Percentiles rank a stretch among this genome's conserved stretches.
These are phyloP conservation scores for Diorhabda elongata DNA, from an alignment of 1,140 invertebrate species.

Conservation along the genomic window DNA sequence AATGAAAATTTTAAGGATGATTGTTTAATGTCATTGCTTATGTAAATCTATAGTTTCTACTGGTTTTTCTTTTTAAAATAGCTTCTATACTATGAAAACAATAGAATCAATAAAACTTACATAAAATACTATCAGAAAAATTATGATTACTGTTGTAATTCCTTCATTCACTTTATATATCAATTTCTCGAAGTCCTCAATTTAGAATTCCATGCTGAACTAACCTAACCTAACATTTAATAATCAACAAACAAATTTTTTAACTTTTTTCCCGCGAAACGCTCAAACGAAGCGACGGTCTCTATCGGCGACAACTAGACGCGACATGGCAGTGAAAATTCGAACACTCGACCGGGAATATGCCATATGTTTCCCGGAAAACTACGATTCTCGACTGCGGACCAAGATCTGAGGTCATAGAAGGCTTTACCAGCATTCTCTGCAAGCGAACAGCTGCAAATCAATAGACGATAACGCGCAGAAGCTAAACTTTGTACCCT, in stretches of 20 bases:
- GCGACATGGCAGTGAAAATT: constrained; percentile 16
- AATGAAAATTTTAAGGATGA: too few species aligned
- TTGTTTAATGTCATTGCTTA: too few species aligned
- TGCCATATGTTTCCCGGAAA: not conserved
- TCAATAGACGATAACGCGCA: constrained; percentile 11
- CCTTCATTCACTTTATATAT: not conserved
- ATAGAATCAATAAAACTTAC: too few species aligned
- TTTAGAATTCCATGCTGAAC: constrained; percentile 4
- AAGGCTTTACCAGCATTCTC: constrained; percentile 17
- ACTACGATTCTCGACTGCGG: constrained; percentile 15
- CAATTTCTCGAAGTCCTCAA: not conserved
- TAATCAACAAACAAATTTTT: not conserved
- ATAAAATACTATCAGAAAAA: too few species aligned
- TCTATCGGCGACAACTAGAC: constrained; percentile 1
- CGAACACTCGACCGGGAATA: constrained; percentile 10
- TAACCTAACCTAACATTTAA: constrained; percentile 3
- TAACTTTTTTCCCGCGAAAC: not conserved
- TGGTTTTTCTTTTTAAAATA: too few species aligned
- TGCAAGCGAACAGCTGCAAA: constrained; percentile 16
- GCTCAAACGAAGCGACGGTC: not conserved
- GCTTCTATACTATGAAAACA: too few species aligned
- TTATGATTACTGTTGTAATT: not conserved
- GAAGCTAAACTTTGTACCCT: constrained; percentile 10
- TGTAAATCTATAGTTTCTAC: too few species aligned
- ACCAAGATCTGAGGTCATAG: constrained; percentile 13